Percentiles rank a stretch among this genome's conserved stretches.
phyloP scores from a whole-genome alignment of 2,797 vertebrate species.

The Oreochromis grahami region DNA sequence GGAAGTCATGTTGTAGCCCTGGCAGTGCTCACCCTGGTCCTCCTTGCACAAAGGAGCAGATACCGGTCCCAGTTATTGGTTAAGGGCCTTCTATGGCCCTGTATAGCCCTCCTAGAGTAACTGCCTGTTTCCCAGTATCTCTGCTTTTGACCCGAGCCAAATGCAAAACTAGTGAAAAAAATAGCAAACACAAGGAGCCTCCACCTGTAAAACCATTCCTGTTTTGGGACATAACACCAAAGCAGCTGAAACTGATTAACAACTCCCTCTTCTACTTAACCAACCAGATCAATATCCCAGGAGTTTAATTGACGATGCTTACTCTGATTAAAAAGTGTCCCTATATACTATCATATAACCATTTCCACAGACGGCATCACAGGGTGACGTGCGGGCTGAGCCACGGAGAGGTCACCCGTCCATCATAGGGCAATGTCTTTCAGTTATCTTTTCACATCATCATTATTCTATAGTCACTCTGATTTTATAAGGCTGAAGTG shows the following conservation, averaged over 20 bases:
- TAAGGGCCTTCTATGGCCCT: background rate
- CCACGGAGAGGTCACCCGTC: background rate
- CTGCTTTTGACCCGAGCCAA: background rate
- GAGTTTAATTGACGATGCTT: background rate
- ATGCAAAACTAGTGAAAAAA: background rate
- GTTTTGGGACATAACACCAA: fast-evolving
- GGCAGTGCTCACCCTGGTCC: background rate
- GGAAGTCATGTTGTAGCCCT: fast-evolving
- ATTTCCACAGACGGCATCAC: background rate
- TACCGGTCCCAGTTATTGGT: background rate
- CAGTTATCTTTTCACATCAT: background rate
- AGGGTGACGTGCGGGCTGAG: background rate
- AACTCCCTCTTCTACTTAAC: background rate
- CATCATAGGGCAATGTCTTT: background rate
- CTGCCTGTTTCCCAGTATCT: background rate
- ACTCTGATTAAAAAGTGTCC: background rate
- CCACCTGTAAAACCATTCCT: fast-evolving
- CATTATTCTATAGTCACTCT: background rate
- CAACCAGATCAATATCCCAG: fast-evolving
- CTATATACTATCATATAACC: background rate
- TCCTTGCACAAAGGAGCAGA: background rate
- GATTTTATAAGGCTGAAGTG: background rate
- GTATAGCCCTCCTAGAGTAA: background rate
- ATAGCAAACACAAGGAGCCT: background rate
- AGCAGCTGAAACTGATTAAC: background rate